Evolutionary conservation across 1,140 invertebrate species (phyloP), one percentile per base, ranked within the genome.

Genomic region (Habropoda laboriosa): DNA sequence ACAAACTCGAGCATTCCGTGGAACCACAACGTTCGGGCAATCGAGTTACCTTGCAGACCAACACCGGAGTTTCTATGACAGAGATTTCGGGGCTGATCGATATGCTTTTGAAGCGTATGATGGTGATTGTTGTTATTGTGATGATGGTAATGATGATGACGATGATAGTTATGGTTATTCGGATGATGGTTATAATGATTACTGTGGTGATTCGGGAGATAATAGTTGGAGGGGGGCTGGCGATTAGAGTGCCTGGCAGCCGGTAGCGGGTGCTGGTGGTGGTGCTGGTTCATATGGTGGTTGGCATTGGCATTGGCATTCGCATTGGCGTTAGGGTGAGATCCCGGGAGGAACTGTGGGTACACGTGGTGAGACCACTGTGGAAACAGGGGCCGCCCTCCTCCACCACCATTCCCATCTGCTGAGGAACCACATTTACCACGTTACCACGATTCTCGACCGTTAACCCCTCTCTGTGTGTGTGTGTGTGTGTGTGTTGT

Each of bases 281-380:
- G 93, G 89, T 93, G 93, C 90, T 93, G 90, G 89, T 91, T 90
- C 85, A 92, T 91, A 88, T 93, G 92, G 88, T 93, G 91, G 88
- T 92, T 92, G 85, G 92, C 91, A 92, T 93, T 93, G 90, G 92
- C 94, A 93, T 93, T 93, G 89, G 91, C 94, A 93, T 93, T 92
- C 88, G 91, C 90, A 90, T 92, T 93, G 85, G 95, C 94, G 92
- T 95, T 95, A 83, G 96, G 96, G 93, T 97, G 96, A 92, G 96
- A 96, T 92, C 96, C 96, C 85, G 97, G 96, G 92, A 97, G 95
- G 94, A 97, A 97, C 95, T 97, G 97, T 85, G 97, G 97, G 93
- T 97, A 97, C 89, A 97, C 97, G 94, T 97, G 97, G 93, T 97
- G 97, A 87, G 97, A 97, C 97, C 97, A 97, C 94, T 97, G 97